These are phyloP conservation scores for Dendropsophus ebraccatus DNA, from an alignment of 2,113 vertebrate species.

Conservation along the genomic window DNA sequence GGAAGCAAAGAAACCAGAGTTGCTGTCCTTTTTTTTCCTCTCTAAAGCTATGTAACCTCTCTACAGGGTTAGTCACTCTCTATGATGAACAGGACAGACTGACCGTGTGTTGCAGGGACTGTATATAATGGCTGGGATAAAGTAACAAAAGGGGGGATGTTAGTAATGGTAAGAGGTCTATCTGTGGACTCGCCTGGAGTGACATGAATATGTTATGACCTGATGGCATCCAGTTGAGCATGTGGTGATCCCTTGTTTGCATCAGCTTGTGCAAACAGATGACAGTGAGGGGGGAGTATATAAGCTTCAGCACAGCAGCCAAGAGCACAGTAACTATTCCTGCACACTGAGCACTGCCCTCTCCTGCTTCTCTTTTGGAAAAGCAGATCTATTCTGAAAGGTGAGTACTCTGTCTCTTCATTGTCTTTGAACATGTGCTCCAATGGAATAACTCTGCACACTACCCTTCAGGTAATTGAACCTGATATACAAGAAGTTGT, in stretches of 20 bases:
- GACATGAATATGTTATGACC: slow-evolving; percentile 55
- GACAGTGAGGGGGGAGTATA: slow-evolving; percentile 67
- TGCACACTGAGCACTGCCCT: slow-evolving; percentile 36
- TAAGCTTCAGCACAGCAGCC: slow-evolving; percentile 66
- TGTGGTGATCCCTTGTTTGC: slow-evolving; percentile 64
- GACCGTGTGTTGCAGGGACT: not conserved
- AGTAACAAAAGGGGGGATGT: not conserved
- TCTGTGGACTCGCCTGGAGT: slow-evolving; percentile 63
- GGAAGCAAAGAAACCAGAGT: not conserved
- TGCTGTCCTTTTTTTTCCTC: too few species aligned
- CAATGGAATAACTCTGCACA: not conserved
- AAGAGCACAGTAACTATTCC: slow-evolving; percentile 54
- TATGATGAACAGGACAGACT: not conserved
- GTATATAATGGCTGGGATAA: not conserved
- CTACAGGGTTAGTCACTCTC: not conserved
- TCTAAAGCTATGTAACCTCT: not conserved
- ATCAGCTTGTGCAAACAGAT: slow-evolving; percentile 72
- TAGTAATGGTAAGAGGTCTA: slow-evolving; percentile 62
- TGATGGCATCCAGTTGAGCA: slow-evolving; percentile 58
- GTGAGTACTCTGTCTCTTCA: slow-evolving; percentile 57
- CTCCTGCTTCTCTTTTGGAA: slow-evolving; percentile 24
- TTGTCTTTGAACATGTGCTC: not conserved
- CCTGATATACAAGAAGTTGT: not conserved
- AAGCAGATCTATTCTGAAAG: slow-evolving; percentile 55
- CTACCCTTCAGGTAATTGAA: not conserved